These are phyloP conservation scores for Sapayoa aenigma DNA, from an alignment of 2,113 vertebrate species.

Conservation along the genomic window DNA sequence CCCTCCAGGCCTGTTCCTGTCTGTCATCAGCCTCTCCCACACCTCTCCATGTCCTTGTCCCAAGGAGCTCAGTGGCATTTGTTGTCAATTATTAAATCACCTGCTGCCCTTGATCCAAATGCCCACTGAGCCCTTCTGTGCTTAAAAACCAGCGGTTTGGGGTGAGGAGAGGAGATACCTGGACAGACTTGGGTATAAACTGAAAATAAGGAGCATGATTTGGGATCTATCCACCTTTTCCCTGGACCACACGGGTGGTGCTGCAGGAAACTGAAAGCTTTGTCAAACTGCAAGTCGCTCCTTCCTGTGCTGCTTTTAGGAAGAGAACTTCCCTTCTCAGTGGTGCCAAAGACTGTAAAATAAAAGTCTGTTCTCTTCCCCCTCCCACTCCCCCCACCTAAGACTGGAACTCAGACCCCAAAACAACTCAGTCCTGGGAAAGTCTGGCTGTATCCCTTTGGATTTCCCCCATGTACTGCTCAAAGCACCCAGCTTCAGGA, in stretches of 20 bases:
- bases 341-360: background rate
- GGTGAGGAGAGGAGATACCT: background rate
- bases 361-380: background rate
- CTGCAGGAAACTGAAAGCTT: background rate
- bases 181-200: background rate
- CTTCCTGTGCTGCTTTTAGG: background rate
- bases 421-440: background rate
- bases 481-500: conserved; percentile 26
- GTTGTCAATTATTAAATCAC: background rate
- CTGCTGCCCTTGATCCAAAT: background rate
- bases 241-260: background rate
- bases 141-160: background rate
- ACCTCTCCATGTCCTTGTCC: background rate
- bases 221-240: background rate
- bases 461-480: background rate
- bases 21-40: background rate
- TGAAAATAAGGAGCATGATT: background rate
- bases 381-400: background rate
- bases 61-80: background rate
- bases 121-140: background rate
- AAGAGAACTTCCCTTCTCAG: background rate
- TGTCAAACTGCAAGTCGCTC: background rate
- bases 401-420: background rate
- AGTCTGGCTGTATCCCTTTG: conserved; percentile 13
- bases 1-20: background rate